phyloP scores from a whole-genome alignment of 2,113 vertebrate species.

The Pionites leucogaster region DNA sequence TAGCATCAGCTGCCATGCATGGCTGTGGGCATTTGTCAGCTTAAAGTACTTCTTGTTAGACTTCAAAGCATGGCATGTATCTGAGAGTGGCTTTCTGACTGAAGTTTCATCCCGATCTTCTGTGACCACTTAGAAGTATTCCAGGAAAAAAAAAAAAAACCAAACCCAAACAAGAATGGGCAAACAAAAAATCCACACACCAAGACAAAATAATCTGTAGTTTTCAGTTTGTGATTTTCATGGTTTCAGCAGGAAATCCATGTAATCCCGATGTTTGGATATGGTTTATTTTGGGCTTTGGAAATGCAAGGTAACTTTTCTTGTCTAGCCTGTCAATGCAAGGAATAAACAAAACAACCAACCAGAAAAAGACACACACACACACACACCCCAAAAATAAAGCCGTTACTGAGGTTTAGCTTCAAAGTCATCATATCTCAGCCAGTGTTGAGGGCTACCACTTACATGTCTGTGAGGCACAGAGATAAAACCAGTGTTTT shows the following conservation, averaged over 20 bases:
- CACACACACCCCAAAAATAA: neutral
- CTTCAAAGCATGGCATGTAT: neutral
- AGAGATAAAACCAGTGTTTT: neutral
- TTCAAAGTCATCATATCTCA: neutral
- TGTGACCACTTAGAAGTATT: neutral
- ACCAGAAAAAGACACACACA: neutral
- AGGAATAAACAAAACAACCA: neutral
- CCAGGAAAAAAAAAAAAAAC: neutral
- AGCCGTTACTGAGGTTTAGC: neutral
- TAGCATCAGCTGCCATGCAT: neutral
- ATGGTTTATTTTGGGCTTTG: neutral
- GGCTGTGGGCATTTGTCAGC: neutral
- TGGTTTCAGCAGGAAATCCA: neutral
- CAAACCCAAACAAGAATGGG: neutral
- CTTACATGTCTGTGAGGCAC: neutral
- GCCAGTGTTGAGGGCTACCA: neutral
- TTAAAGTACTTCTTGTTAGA: neutral
- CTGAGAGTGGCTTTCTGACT: neutral
- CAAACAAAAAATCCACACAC: neutral
- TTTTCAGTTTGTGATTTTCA: neutral
- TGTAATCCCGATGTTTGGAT: neutral
- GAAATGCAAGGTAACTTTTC: neutral
- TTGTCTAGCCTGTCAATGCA: neutral
- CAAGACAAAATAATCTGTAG: neutral
- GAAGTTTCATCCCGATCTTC: neutral